Evolutionary conservation across 2,888 invertebrate species (phyloP).

Genomic region (Thumatha senex): DNA sequence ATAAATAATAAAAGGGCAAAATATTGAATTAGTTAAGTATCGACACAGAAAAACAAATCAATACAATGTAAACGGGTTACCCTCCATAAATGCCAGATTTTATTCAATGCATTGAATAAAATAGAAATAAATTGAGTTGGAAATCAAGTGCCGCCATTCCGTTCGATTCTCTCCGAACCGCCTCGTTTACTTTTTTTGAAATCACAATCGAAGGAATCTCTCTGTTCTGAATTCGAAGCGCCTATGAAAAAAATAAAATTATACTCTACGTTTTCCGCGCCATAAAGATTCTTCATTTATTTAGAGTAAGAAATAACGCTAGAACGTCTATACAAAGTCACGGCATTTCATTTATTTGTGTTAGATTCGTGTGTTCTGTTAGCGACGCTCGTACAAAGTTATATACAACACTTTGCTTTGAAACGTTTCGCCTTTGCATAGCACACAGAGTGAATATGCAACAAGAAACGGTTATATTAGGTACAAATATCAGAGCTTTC

Average conservation of each 20-base stretch:
- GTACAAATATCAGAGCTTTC: conserved; percentile 20
- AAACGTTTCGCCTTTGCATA: conserved; percentile 40
- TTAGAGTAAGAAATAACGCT: conserved; percentile 25
- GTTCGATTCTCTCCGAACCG: conserved; percentile 29
- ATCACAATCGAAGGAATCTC: conserved; percentile 44
- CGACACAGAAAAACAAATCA: neutral
- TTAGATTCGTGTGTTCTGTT: conserved; percentile 46
- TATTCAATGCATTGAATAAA: conserved; percentile 31
- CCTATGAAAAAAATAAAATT: conserved; percentile 50
- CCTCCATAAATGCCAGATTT: conserved; percentile 21
- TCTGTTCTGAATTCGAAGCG: conserved; percentile 42
- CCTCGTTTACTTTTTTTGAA: conserved; percentile 35
- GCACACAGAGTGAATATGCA: conserved; percentile 39
- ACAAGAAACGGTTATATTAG: conserved; percentile 38
- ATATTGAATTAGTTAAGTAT: neutral
- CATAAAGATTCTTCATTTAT: conserved; percentile 30
- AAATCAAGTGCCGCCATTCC: conserved; percentile 31
- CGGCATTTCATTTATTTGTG: conserved; percentile 50
- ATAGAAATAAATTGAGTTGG: conserved; percentile 41
- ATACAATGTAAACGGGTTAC: conserved; percentile 13
- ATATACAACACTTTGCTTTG: conserved; percentile 49
- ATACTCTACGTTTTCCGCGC: conserved; percentile 39
- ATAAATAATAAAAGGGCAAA: neutral
- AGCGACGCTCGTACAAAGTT: conserved; percentile 52
- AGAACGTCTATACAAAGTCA: conserved; percentile 44